phyloP scores from a whole-genome alignment of 2,797 vertebrate genomes.

The Tiaroga cobitis region DNA sequence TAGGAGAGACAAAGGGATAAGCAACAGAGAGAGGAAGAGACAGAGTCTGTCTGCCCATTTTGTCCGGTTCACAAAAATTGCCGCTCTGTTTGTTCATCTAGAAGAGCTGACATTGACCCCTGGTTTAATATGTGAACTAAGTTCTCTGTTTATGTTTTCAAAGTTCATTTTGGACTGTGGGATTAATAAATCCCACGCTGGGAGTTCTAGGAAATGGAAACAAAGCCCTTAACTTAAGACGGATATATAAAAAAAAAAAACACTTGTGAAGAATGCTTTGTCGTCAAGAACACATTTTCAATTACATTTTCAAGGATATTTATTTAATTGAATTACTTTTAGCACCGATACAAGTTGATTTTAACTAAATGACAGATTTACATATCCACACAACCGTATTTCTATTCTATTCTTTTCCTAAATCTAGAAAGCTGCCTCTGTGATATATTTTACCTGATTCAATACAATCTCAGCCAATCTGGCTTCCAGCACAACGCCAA shows the following conservation, averaged over 20 bases:
- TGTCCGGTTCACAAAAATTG: conserved; percentile 6
- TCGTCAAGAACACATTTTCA: neutral
- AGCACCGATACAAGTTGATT: neutral
- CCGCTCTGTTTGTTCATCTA: conserved; percentile 24
- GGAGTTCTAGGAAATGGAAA: conserved; percentile 31
- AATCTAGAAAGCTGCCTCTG: neutral
- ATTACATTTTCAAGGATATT: conserved; percentile 14
- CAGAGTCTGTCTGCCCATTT: neutral
- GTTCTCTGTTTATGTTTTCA: conserved; percentile 26
- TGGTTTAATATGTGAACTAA: conserved; percentile 32
- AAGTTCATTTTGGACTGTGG: conserved; percentile 20
- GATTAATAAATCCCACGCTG: conserved; percentile 20
- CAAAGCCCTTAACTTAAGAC: conserved; percentile 37
- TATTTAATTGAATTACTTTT: neutral
- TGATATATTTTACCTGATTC: conserved; percentile 5
- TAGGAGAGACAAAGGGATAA: neutral
- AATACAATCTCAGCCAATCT: neutral
- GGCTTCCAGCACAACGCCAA: neutral
- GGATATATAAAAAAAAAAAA: conserved; percentile 14
- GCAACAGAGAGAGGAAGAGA: neutral
- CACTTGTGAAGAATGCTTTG: neutral
- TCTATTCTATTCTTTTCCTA: neutral
- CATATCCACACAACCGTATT: neutral
- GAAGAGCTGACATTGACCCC: conserved; percentile 5
- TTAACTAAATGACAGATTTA: neutral